phyloP scores from a whole-genome alignment of 1,140 invertebrate genomes.

The Thrips palmi region DNA sequence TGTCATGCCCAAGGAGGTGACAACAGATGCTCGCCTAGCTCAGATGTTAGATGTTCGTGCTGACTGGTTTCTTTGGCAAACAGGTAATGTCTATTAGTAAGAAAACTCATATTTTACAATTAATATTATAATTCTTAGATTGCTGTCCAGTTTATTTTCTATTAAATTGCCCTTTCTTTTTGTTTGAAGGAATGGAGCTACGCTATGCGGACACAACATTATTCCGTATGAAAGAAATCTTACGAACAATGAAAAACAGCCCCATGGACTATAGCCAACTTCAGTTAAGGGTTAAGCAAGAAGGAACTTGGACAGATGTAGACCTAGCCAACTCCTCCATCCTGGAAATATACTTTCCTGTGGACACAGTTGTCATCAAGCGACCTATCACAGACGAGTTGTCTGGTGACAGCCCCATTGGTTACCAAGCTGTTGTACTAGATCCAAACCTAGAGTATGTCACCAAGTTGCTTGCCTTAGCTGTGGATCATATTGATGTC shows the following conservation, averaged over 20 bases:
- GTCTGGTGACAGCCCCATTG: constrained; percentile 30
- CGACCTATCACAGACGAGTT: constrained; percentile 31
- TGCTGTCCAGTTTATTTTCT: too few species aligned
- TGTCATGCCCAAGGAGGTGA: constrained; percentile 37
- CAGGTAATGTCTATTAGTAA: too few species aligned
- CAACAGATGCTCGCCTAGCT: constrained; percentile 34
- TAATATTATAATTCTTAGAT: too few species aligned
- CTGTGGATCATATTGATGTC: constrained; percentile 94
- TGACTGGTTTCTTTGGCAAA: constrained; percentile 92
- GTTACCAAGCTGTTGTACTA: constrained; percentile 46
- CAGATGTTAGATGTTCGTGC: constrained; percentile 47
- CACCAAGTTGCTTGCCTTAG: constrained; percentile 69
- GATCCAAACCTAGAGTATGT: constrained; percentile 58
- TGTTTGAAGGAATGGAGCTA: constrained; percentile 74
- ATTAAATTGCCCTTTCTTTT: too few species aligned
- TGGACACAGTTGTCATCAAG: constrained; percentile 51
- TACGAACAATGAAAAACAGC: constrained; percentile 33
- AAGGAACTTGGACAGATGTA: constrained; percentile 67
- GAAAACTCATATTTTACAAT: too few species aligned
- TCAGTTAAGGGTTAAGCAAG: constrained; percentile 53
- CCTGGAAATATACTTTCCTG: constrained; percentile 73
- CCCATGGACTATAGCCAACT: constrained; percentile 28
- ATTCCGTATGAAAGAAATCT: constrained; percentile 69
- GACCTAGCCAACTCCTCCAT: constrained; percentile 67
- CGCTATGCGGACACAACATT: constrained; percentile 61